These are phyloP conservation scores for Typhlomys cinereus DNA, from an alignment of 2,113 vertebrate species.

Conservation along the genomic window DNA sequence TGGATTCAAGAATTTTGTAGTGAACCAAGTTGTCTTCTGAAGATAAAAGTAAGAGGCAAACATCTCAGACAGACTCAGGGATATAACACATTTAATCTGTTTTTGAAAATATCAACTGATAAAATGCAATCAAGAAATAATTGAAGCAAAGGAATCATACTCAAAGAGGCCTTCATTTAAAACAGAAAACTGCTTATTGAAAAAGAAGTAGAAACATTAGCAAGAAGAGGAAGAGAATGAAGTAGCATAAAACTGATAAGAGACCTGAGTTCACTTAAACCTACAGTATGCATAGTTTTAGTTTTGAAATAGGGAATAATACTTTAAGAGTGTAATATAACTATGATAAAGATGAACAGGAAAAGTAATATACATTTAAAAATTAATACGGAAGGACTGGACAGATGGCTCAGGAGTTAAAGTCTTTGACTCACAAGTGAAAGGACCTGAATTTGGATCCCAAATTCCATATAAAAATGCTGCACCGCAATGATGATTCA, in stretches of 20 bases:
- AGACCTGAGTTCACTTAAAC: not conserved
- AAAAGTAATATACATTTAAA: not conserved
- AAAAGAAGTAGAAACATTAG: not conserved
- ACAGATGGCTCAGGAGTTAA: too few relatives aligned
- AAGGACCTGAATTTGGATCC: too few relatives aligned
- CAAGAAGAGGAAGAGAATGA: not conserved
- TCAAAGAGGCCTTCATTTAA: not conserved
- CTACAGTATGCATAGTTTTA: not conserved
- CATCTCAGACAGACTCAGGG: not conserved
- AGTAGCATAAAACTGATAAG: not conserved
- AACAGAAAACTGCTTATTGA: not conserved
- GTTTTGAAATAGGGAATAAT: not conserved
- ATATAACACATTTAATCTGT: not conserved
- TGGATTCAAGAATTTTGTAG: conserved; percentile 10
- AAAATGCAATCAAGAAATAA: not conserved
- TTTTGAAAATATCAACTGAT: conserved; percentile 38
- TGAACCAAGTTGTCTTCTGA: conserved; percentile 39
- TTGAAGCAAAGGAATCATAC: not conserved
- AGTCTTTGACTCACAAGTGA: too few relatives aligned
- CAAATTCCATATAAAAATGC: too few relatives aligned
- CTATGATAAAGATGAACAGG: not conserved
- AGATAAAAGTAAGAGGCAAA: conserved; percentile 11
- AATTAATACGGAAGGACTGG: too few relatives aligned
- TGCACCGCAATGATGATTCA: too few relatives aligned
- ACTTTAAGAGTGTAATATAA: not conserved